These are phyloP conservation scores for Ophonus ardosiacus DNA, from an alignment of 2,888 invertebrate species.

Conservation along the genomic window DNA sequence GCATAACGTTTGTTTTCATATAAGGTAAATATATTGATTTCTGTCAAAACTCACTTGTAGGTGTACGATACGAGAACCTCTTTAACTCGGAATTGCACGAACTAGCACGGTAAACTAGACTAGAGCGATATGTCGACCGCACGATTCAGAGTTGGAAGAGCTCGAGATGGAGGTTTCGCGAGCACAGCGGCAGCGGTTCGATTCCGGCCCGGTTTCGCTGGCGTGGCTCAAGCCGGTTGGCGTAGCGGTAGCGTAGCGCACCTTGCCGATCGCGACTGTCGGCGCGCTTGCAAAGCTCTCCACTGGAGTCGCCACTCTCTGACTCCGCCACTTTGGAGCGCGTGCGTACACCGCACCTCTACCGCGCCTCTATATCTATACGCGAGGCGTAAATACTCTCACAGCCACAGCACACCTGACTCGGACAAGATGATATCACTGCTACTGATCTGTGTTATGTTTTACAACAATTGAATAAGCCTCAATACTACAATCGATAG, in stretches of 20 bases:
- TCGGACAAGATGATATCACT: not conserved
- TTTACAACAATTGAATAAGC: not conserved
- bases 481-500: not conserved
- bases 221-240: slow-evolving; percentile 39
- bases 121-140: slow-evolving; percentile 32
- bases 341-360: not conserved
- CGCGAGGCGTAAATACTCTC: slow-evolving; percentile 1
- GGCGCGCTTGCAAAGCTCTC: slow-evolving; percentile 70
- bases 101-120: slow-evolving; percentile 32
- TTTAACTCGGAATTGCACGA: slow-evolving; percentile 32
- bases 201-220: slow-evolving; percentile 38
- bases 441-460: slow-evolving; percentile 2
- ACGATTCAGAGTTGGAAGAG: slow-evolving; percentile 4
- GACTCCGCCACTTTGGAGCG: not conserved
- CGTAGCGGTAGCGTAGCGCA: slow-evolving; percentile 29
- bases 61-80: slow-evolving; percentile 40
- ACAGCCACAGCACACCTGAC: not conserved
- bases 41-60: slow-evolving; percentile 62
- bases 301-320: slow-evolving; percentile 68
- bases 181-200: slow-evolving; percentile 16
- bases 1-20: slow-evolving; percentile 61
- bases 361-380: not conserved
- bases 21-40: slow-evolving; percentile 63
- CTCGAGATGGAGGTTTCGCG: not conserved
- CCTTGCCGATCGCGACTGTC: slow-evolving; percentile 72